Base-by-base conservation (phyloP, 2,113 vertebrate species). In the Jacana jacana region DNA sequence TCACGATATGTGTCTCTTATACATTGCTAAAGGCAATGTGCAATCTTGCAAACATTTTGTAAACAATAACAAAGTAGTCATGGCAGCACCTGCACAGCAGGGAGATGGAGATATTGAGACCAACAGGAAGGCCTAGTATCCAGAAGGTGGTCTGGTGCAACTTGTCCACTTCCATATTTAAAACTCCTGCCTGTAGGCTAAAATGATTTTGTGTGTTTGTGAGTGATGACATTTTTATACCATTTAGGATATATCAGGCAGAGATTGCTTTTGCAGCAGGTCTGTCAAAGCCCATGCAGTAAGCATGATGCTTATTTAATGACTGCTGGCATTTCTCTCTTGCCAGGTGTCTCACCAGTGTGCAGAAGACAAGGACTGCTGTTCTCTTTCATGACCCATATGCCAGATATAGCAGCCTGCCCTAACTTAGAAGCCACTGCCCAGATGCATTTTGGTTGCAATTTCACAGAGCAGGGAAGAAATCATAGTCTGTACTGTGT, bases 401-500 rank as follows among this genome's bases (percentile, higher is more conserved):
- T 1, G 1, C 15, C 35, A 77, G 46, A 28, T 11, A 72, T 0
- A 63, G 48, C 40, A 89, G 37, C 52, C 30, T 69, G 37, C 37
- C 48, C 22, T 17, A 13, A 64, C 33, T 61, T 68, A 69, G 37
- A 51, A 82, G 48, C 48, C 18, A 27, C 18, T 58, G 30, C 19
- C 54, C 42, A 69, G 16, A 33, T 48, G 11, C 7, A n/a, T 31
- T 37, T 52, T 30, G 17, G 30, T 37, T 46, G 37, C 35, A 61
- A 7, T 63, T 86, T 68, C 28, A 30, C 6, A 27, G 39, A 79
- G 48, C 23, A 37, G 17, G 22, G 48, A 78, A 86, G n/a, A 79
- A n/a, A 30, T 19, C 1, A 2, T 9, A 3, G 39, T 7, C 40
- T 52, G 33, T 51, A 25, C 1, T 2, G 37, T 35, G 25, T 42